A percentile compares a stretch with the other conserved stretches of the same genome.
Conservation (phyloP, 2,113 vertebrate genomes). For the Myiozetetes cayanensis region DNA sequence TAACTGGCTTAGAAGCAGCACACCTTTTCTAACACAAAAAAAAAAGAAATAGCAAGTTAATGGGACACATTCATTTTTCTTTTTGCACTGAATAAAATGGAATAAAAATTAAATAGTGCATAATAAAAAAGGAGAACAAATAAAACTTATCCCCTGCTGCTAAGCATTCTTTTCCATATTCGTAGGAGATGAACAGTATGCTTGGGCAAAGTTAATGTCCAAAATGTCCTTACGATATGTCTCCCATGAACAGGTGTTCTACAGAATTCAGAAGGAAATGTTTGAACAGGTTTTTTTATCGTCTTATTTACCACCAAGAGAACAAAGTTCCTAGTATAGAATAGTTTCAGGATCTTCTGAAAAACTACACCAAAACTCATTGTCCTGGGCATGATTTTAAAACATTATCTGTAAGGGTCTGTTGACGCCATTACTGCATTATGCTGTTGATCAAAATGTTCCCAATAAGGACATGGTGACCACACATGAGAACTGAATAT, state of each 20-base stretch:
- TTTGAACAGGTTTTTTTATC: background rate
- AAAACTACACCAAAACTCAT: background rate
- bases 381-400: background rate
- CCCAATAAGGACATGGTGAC: background rate
- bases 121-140: background rate
- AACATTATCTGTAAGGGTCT: background rate
- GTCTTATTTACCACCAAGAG: background rate
- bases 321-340: background rate
- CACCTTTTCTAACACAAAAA: background rate
- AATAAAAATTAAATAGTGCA: background rate
- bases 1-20: background rate
- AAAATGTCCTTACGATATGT: background rate
- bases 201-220: background rate
- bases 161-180: background rate
- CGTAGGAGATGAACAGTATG: background rate
- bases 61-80: background rate
- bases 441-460: background rate
- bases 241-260: background rate
- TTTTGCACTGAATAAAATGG: background rate
- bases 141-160: background rate
- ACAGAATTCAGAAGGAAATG: background rate
- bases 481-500: background rate
- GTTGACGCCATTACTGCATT: background rate
- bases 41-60: background rate
- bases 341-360: background rate